These are phyloP conservation scores for Allophyes oxyacanthae DNA, from an alignment of 2,888 invertebrate species.

Conservation along the genomic window DNA sequence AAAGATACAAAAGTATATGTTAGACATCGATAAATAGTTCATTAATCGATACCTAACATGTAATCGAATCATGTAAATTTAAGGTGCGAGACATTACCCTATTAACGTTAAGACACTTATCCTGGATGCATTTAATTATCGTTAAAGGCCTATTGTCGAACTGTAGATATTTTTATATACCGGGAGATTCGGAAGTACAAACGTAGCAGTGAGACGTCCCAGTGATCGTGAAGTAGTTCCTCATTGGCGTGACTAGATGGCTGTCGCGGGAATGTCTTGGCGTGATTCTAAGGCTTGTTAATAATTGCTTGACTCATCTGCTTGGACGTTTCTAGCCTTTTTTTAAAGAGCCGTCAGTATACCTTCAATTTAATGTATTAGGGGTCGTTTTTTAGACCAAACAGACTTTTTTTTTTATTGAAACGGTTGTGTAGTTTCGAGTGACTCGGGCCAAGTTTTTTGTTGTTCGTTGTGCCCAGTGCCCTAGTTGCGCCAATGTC, in stretches of 20 bases:
- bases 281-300: conserved; percentile 1
- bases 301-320: conserved; percentile 11
- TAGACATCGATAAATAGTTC: conserved; percentile 39
- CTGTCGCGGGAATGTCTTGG: conserved; percentile 28
- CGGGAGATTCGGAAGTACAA: conserved; percentile 69
- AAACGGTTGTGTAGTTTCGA: conserved; percentile 8
- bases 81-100: conserved; percentile 51
- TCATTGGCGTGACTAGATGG: conserved; percentile 52
- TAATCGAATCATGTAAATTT: conserved; percentile 47
- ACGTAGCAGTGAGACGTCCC: conserved; percentile 57
- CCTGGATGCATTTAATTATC: conserved; percentile 79
- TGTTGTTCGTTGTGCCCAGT: conserved; percentile 27
- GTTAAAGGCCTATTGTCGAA: conserved; percentile 77
- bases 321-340: conserved; percentile 10
- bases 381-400: conserved; percentile 41
- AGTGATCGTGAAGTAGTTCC: conserved; percentile 40
- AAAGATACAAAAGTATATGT: conserved; percentile 27
- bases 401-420: conserved; percentile 2
- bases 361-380: conserved; percentile 36
- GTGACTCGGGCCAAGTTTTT: conserved; percentile 13
- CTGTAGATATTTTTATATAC: conserved; percentile 75
- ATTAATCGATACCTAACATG: conserved; percentile 47
- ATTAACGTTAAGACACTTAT: conserved; percentile 52
- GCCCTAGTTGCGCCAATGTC: conserved; percentile 51
- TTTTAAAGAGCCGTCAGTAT: conserved; percentile 17